phyloP scores from a whole-genome alignment of 2,113 vertebrate genomes.

The Oreocharis arfaki region DNA sequence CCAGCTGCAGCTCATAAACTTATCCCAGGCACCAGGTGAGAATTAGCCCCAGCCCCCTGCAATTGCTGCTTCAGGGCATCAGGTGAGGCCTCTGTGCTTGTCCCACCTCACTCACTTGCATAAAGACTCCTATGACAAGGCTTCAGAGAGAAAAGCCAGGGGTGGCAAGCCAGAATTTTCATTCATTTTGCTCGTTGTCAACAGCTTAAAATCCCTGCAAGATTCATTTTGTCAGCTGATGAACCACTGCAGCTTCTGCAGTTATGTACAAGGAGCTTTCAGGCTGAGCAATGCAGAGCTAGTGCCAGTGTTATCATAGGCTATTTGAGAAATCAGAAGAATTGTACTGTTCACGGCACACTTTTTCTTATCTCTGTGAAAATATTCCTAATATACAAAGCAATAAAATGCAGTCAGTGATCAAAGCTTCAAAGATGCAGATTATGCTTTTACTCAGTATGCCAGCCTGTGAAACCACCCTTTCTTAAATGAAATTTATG shows the following conservation, averaged over 20 bases:
- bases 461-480: neutral
- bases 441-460: neutral
- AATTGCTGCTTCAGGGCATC: neutral
- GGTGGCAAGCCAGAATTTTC: neutral
- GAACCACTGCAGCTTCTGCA: neutral
- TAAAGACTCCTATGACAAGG: neutral
- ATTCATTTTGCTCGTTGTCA: neutral
- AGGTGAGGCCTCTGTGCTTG: neutral
- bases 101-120: neutral
- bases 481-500: constrained; percentile 1
- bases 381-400: neutral
- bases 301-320: neutral
- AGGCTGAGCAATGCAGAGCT: neutral
- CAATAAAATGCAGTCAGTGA: neutral
- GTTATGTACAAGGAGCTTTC: neutral
- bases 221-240: neutral
- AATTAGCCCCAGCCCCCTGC: neutral
- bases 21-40: neutral
- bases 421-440: neutral
- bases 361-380: neutral
- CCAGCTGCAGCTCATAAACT: neutral
- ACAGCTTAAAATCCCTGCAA: neutral
- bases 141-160: neutral
- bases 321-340: neutral
- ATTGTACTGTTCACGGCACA: neutral